Conservation (phyloP, 2,113 vertebrate species). For the Narcine bancroftii region DNA sequence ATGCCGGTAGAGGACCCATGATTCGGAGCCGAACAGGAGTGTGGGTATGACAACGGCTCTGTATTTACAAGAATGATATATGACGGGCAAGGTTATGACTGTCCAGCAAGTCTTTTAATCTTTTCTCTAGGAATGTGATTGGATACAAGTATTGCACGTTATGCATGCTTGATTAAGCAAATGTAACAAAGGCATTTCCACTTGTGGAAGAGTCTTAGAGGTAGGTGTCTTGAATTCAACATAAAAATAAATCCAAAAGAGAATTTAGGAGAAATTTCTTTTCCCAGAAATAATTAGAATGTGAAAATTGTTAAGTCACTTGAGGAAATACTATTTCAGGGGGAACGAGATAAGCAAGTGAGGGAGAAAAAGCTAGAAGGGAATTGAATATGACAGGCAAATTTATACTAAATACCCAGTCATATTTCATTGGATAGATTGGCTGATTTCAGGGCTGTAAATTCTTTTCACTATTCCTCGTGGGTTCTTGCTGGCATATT, state of each 20-base stretch:
- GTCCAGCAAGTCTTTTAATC: neutral
- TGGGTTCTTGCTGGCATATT: neutral
- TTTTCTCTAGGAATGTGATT: neutral
- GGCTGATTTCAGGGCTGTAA: neutral
- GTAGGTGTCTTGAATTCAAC: neutral
- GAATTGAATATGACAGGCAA: too few species aligned
- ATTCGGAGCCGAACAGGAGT: too few species aligned
- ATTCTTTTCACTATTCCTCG: neutral
- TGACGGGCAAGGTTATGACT: neutral
- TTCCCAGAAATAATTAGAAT: neutral
- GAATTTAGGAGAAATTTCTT: neutral
- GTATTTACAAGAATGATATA: neutral
- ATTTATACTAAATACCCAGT: too few species aligned
- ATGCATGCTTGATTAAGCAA: neutral
- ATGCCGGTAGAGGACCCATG: too few species aligned
- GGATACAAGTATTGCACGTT: neutral
- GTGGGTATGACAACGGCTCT: too few species aligned
- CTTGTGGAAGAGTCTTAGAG: neutral
- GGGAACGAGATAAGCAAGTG: neutral
- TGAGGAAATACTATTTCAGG: neutral
- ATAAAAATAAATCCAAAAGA: neutral
- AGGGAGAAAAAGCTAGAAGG: constrained; percentile 2
- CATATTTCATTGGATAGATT: neutral
- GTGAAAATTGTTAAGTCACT: neutral
- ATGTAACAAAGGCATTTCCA: neutral